Conservation (phyloP, 64 coral and sea anemone genomes). For the Hydrozoanthus tunicans region DNA sequence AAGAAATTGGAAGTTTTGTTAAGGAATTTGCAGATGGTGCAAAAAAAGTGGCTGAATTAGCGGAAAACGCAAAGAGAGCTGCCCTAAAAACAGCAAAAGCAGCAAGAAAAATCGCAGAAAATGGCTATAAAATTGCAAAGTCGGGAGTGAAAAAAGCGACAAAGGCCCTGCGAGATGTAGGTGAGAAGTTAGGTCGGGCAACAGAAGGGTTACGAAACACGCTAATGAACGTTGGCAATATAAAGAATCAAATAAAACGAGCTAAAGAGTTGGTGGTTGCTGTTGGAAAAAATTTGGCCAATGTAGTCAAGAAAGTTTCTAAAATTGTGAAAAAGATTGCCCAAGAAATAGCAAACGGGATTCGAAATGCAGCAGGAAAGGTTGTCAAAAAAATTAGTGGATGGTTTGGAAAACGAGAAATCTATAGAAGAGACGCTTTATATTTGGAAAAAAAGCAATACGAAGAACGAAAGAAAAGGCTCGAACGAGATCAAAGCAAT, state of each 20-base stretch:
- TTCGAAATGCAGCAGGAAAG: constrained; percentile 64
- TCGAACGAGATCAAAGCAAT: constrained; percentile 55
- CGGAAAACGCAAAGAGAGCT: neutral
- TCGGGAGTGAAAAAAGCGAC: constrained; percentile 2
- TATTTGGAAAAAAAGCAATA: neutral
- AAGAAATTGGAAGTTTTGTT: constrained; percentile 58
- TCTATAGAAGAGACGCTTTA: constrained; percentile 56
- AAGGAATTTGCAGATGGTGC: constrained; percentile 47
- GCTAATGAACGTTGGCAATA: constrained; percentile 36
- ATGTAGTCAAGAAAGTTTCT: constrained; percentile 20
- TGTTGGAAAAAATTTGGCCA: constrained; percentile 31
- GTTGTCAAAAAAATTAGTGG: constrained; percentile 35
- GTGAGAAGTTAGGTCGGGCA: constrained; percentile 35
- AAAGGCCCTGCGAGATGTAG: constrained; percentile 18
- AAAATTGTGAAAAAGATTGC: constrained; percentile 49
- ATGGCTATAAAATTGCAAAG: constrained; percentile 43
- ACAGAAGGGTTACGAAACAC: constrained; percentile 32
- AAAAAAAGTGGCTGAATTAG: constrained; percentile 23
- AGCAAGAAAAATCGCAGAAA: constrained; percentile 42
- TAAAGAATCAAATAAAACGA: constrained; percentile 56
- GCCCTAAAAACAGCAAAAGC: constrained; percentile 34
- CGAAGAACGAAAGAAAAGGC: constrained; percentile 14
- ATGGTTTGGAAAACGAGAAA: constrained; percentile 58
- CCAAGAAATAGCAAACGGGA: constrained; percentile 59
- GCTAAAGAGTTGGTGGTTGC: constrained; percentile 36